Evolutionary conservation across 2,113 vertebrate species (phyloP).

Genomic region (Pseudonaja textilis): DNA sequence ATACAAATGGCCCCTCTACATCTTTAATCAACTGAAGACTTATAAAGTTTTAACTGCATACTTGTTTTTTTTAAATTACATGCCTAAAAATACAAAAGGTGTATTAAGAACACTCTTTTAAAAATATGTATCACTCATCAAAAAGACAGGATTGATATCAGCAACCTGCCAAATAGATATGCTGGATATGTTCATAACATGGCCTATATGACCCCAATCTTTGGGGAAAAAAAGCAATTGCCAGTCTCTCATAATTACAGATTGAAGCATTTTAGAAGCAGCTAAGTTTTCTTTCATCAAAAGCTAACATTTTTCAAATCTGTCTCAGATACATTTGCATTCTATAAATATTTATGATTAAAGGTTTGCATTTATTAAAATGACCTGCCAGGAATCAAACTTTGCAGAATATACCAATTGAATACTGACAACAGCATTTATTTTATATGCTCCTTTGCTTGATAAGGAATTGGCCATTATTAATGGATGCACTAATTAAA

Average conservation of each 20-base stretch:
- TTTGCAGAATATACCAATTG: not conserved
- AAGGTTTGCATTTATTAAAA: slow-evolving; percentile 11
- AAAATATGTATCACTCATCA: not conserved
- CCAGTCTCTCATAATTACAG: not conserved
- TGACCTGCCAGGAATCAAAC: slow-evolving; percentile 5
- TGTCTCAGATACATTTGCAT: not conserved
- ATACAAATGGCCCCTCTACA: not conserved
- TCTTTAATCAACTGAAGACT: not conserved
- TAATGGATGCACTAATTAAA: slow-evolving; percentile 21
- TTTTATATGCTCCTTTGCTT: not conserved
- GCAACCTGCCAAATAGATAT: not conserved
- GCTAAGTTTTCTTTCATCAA: not conserved
- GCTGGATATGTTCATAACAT: not conserved
- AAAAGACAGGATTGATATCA: not conserved
- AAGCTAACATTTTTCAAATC: not conserved
- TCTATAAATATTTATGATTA: slow-evolving; percentile 10
- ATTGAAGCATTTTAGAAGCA: not conserved
- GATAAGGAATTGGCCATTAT: slow-evolving; percentile 1
- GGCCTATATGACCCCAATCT: not conserved
- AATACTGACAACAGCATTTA: not conserved
- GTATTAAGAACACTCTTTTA: not conserved
- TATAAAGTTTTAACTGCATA: not conserved
- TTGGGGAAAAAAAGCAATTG: not conserved
- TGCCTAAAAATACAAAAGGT: not conserved
- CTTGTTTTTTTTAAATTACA: not conserved